Base-by-base conservation (phyloP, 2,797 vertebrate genomes). In the Rhinoraja longicauda region DNA sequence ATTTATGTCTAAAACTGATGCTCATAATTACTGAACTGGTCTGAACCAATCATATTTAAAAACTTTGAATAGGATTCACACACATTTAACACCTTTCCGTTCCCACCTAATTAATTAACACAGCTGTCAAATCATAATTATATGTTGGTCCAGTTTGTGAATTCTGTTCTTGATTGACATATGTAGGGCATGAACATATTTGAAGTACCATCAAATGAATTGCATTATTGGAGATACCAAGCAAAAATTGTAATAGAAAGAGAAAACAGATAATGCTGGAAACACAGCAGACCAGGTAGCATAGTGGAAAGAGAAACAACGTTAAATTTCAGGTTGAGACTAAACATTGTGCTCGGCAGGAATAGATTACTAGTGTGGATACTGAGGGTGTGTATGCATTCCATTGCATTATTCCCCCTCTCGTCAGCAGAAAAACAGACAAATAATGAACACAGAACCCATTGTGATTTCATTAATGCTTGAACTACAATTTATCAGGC, bases 151-250 rank as follows among this genome's bases (percentile, higher is more conserved):
- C 67, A 73, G 67, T 26, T 73, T 72, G 10, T 53, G 64, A 73
- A 26, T 24, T 70, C 17, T 64, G 67, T 26, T 90, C 45, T 90
- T 70, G 36, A 15, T 86, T 32, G 5, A 32, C 9, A 67, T 67
- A n/a, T 72, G 17, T 0, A 90, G 10, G 70, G 67, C 17, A 70
- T 4, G 29, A 1, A 70, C 24, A 39, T 72, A 39, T 64, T 72
- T 21, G 21, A 90, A 32, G 67, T 64, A 24, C 36, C 24, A 45
- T 32, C 15, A 29, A 45, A 90, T 90, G 17, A 90, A 90, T 26
- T 70, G 64, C 67, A 90, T 90, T 90, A 39, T 72, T 90, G 4
- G 64, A 90, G 24, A 12, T 36, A 90, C 67, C 88, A 90, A 90
- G 64, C 26, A 90, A 82, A 90, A 72, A 24, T 72, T 90, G 32